Percentiles rank a stretch among this genome's conserved stretches.
Evolutionary conservation across 2,888 invertebrate species (phyloP).

Genomic region (Bibio marci): DNA sequence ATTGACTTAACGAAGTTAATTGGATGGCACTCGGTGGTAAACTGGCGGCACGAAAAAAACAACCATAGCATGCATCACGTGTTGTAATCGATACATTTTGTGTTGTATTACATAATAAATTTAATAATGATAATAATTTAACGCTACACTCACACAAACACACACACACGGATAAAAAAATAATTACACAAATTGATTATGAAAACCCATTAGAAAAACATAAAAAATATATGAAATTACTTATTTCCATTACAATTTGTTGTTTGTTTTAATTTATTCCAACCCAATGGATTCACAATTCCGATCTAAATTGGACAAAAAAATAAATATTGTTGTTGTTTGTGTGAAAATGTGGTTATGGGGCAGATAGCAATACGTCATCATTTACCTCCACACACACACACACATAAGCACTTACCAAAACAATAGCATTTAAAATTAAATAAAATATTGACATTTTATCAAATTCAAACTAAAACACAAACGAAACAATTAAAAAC

Average conservation of each 20-base stretch:
- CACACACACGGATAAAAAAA: conserved; percentile 1
- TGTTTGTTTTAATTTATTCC: background rate
- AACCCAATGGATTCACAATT: background rate
- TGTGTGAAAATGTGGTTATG: too few species aligned
- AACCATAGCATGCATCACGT: conserved; percentile 45
- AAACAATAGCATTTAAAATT: too few species aligned
- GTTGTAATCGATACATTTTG: conserved; percentile 37
- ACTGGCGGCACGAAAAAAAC: conserved; percentile 39
- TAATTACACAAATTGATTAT: background rate
- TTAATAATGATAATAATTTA: conserved; percentile 35
- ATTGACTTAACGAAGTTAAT: conserved; percentile 33
- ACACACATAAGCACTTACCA: too few species aligned
- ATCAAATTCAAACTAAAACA: too few species aligned
- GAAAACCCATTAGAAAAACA: background rate
- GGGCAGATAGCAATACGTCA: too few species aligned
- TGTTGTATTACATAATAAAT: conserved; percentile 45
- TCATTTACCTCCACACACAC: too few species aligned
- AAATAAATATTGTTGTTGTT: too few species aligned
- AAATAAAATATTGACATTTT: too few species aligned
- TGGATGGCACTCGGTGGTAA: conserved; percentile 37
- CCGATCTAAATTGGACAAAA: background rate
- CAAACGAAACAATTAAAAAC: too few species aligned
- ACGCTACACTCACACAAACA: conserved; percentile 21
- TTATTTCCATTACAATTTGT: background rate
- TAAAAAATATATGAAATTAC: background rate